Percentiles rank a stretch among this genome's conserved stretches.
Evolutionary conservation across 2,888 invertebrate genomes (phyloP).

Genomic region (Aphidius colemani): DNA sequence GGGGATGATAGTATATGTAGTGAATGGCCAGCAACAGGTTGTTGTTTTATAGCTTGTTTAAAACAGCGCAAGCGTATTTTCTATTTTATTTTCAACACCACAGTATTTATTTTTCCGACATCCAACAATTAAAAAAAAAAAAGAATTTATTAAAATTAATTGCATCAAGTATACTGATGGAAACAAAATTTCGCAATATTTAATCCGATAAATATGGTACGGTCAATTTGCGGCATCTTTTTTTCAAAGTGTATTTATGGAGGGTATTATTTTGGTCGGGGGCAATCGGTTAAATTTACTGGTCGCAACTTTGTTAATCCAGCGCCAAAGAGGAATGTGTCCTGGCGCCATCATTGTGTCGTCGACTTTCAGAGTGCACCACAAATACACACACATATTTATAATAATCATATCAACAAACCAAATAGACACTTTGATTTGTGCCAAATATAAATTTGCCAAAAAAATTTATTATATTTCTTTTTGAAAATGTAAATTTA

Average conservation of each 20-base stretch:
- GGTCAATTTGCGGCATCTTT: constrained; percentile 12
- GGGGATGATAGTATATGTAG: no score
- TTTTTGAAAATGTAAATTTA: no score
- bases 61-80: constrained; percentile 6
- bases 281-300: neutral
- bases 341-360: constrained; percentile 32
- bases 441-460: no score
- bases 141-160: neutral
- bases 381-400: no score
- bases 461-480: no score
- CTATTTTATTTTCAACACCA: no score
- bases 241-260: constrained; percentile 24
- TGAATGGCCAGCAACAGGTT: constrained; percentile 23
- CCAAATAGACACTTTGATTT: no score
- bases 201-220: no score
- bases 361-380: constrained; percentile 17
- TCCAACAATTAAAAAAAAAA: neutral
- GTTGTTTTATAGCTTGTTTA: constrained; percentile 10
- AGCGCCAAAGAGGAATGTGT: constrained; percentile 32
- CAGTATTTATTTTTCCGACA: neutral
- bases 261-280: constrained; percentile 28
- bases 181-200: no score
- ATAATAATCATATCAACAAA: no score
- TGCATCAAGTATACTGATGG: no score
- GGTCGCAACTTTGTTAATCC: constrained; percentile 26